Base-by-base conservation (phyloP, 2,797 vertebrate genomes). In the Pyrocephalus nanus region DNA sequence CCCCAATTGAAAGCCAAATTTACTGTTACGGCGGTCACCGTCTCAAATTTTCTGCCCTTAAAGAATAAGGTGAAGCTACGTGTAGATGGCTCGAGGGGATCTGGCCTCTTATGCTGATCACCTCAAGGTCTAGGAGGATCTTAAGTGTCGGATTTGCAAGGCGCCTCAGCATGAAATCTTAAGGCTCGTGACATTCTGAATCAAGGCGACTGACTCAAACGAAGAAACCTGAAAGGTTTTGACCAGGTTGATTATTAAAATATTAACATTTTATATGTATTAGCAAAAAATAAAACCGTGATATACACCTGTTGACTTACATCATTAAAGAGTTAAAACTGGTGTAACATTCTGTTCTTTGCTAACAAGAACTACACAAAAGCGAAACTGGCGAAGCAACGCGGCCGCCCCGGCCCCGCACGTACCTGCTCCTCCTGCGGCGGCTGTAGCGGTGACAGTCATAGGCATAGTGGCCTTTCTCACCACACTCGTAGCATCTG, bases 141-240 rank as follows among this genome's bases (percentile, higher is more conserved):
- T 97, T 98, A 98, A 98, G 97, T 97, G 98, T 98, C 98, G 98
- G 98, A 98, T 99, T 99, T 98, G 98, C 98, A 98, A 99, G 98
- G 98, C 98, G 98, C 98, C 98, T 98, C 98, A 98, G 98, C 98
- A 98, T 97, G 98, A 98, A 98, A 98, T 98, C 98, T 98, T 98
- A 98, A 98, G 98, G 98, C 98, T 98, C 98, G 98, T 98, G 98
- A 98, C 98, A 98, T 98, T 99, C 98, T 98, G 98, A 99, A 99
- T 98, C 98, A 98, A 98, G 98, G 98, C 98, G 98, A 98, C 97
- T 98, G 98, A 98, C 98, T 98, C 98, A 99, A 99, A 98, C 98
- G 98, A 98, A 98, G 98, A 98, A 98, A 99, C 98, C 98, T 98
- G 98, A 98, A 99, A 99, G 98, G 98, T 98, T 99, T 98, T 98